Base-by-base conservation (phyloP, 1,140 invertebrate species). In the Drosophila bifasciata region DNA sequence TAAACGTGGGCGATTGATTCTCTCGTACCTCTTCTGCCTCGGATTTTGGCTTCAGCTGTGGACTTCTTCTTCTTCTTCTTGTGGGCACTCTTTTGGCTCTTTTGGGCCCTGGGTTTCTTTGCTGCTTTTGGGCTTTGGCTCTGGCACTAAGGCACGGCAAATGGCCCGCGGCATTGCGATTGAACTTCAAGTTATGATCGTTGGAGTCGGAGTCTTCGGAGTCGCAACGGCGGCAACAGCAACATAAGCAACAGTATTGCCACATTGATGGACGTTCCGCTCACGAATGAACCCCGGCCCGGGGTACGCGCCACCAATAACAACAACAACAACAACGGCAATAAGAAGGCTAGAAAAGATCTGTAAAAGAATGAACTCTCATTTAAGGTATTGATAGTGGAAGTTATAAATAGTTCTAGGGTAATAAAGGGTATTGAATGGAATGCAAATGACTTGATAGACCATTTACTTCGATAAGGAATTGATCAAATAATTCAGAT, bases 111-210 rank as follows among this genome's bases (percentile, higher is more conserved):
- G 55, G 50, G 51, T 59, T 28, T 50, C n/a, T 51, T 57, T 60
- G 76, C 78, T 80, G 78, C 78, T 81, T 81, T 84, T 84, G 81
- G 83, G 83, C 83, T 88, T 76, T 79, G 80, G 78, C 75, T 89
- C 76, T 79, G 81, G 73, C 88, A 90, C 88, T 90, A 89, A 90
- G 88, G 88, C 84, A 74, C 77, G 88, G 88, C 88, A 89, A 90
- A 90, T 90, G 88, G 89, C 88, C 88, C 75, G 88, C 88, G 88
- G 88, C 88, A 88, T 90, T 89, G 79, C 89, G 88, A 90, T 90
- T 90, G 88, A 90, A 90, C 88, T 90, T 90, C 89, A 89, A 90
- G 88, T 90, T 90, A 90, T 90, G 88, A 90, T 86, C 86, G 79
- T 79, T 77, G n/a, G n/a, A n/a, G 81, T 81, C 78, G 76, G 45